Base-by-base conservation (phyloP, 2,113 vertebrate species). In the Glaucidium brasilianum region DNA sequence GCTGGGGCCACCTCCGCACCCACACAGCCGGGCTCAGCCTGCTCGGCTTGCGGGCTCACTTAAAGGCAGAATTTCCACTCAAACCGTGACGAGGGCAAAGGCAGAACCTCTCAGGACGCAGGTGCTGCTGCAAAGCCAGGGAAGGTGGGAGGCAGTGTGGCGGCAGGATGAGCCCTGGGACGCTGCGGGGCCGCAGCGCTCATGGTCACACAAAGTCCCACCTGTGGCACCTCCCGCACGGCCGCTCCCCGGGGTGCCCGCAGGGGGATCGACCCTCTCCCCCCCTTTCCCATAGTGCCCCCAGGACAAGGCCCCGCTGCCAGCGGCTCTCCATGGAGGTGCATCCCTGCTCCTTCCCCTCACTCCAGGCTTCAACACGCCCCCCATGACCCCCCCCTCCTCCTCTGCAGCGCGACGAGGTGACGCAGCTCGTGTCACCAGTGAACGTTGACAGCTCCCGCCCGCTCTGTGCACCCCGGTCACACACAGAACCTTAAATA, bases 261-360 rank as follows among this genome's bases (percentile, higher is more conserved):
- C 47, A 34, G 29, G 35, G 3, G 49, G 35, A 50, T 32, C 27
- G 9, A 34, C 32, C 43, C 26, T 23, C 15, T 26, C 19, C 30
- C 45, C 18, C 22, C 19, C 5, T 30, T 55, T 56, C 64, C 64
- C 78, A 12, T 10, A 3, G 27, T 12, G 30, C 10, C 20, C 35
- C 32, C 47, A 45, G 39, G 47, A 43, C 34, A 26, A 39, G 3
- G 7, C 4, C 43, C 66, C 5, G 2, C 67, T 43, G 43, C 64
- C 1, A 3, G 43, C 8, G n/a, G 55, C 6, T 50, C 43, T 60
- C 35, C 30, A 9, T 5, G 0, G 25, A 25, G 37, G 15, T 17
- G 1, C 4, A 0, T 34, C 34, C 47, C 41, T 10, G 1, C 52
- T 74, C 29, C 17, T 15, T 21, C 5, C 69, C 60, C 23, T 37